Evolutionary conservation across 2,888 invertebrate species (phyloP), one percentile per base, ranked within the genome.

Genomic region (Shargacucullia verbasci): DNA sequence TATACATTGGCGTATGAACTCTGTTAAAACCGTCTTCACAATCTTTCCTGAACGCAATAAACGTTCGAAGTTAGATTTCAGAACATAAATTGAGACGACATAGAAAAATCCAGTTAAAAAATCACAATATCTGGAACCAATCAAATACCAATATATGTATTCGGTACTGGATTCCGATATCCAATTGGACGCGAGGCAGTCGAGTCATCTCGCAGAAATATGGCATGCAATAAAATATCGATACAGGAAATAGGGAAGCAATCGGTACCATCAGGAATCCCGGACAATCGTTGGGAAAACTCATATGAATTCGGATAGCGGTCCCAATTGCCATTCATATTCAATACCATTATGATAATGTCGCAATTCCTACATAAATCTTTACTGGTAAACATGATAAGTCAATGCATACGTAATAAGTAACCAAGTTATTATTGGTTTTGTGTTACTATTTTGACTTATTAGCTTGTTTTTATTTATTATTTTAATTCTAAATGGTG

Each of bases 171-270:
- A 83, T 80, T 80, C 82, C 83, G 81, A 86, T 87, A 88, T 83
- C 84, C 86, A 86, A 87, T 87, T 79, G 80, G 72, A 78, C 77
- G 80, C 68, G 70, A 71, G 79, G 61, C 76, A 75, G 73, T 78
- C 79, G 79, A 82, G 84, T 86, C 85, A 85, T 88, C 82, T 83
- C 78, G 73, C 78, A 83, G 85, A 92, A 87, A 92, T 92, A 91
- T 90, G 84, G 86, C 84, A 81, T 82, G 87, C 87, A 90, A 92
- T 92, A 93, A 93, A 93, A 93, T 88, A 87, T 81, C 87, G 84
- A 88, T 85, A 85, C 79, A 75, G 82, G 86, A 83, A 86, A 91
- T 90, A 88, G 86, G 87, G 83, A 87, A 87, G 87, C 87, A 82
- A 89, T 88, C 83, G 82, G 80, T 76, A 74, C 76, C 81, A 81